phyloP scores from a whole-genome alignment of 2,888 invertebrate genomes.

The Dynastes tityus region DNA sequence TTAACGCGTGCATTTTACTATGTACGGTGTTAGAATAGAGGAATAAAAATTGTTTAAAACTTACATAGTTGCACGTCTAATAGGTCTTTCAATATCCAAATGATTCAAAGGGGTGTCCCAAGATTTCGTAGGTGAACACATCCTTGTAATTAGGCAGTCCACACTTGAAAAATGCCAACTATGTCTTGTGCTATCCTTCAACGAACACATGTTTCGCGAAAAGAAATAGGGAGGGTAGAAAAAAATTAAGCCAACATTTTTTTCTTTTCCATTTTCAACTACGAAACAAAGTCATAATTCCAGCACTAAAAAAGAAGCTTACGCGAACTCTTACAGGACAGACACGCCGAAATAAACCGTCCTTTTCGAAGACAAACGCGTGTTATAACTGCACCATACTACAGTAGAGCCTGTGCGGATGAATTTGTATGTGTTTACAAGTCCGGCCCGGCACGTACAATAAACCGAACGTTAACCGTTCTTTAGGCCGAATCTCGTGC shows the following conservation, averaged over 20 bases:
- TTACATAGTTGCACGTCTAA: slow-evolving; percentile 56
- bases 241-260: background rate
- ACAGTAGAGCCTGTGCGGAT: background rate
- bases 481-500: slow-evolving; percentile 56
- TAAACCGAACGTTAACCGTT: slow-evolving; percentile 53
- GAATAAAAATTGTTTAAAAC: slow-evolving; percentile 28
- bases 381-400: slow-evolving; percentile 33
- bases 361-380: slow-evolving; percentile 22
- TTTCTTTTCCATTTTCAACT: background rate
- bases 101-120: slow-evolving; percentile 59
- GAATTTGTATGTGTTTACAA: slow-evolving; percentile 53
- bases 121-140: slow-evolving; percentile 59
- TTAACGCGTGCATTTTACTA: background rate
- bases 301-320: background rate
- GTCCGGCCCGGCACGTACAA: slow-evolving; percentile 40
- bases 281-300: background rate
- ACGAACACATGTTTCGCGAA: slow-evolving; percentile 57
- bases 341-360: slow-evolving; percentile 16
- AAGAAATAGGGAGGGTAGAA: too few species aligned
- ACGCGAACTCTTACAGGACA: background rate
- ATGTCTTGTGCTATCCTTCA: slow-evolving; percentile 58
- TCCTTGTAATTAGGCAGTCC: slow-evolving; percentile 60
- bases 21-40: background rate
- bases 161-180: slow-evolving; percentile 63
- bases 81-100: slow-evolving; percentile 50